Base-by-base conservation (phyloP, 2,888 invertebrate species). In the Sarcophaga variegata region DNA sequence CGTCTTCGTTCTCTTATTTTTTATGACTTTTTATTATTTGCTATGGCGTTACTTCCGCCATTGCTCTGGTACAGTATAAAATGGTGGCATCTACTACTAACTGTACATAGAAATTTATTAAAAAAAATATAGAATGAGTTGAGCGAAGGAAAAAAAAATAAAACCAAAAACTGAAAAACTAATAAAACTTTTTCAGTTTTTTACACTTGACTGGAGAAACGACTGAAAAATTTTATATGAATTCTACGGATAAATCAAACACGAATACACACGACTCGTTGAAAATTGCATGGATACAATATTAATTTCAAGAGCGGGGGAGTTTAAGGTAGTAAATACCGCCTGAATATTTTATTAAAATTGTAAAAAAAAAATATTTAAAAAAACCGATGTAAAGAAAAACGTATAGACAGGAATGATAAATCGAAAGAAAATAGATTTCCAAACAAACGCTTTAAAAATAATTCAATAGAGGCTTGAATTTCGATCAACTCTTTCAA, bases 21-120 rank as follows among this genome's bases (percentile, higher is more conserved):
- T 86, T 84, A 88, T 82, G 79, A 85, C 79, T 83, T 88, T 81
- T 88, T 85, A 84, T 85, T 82, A 83, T 87, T 88, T 81, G 74
- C 82, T 72, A 80, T 88, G 88, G 81, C 87, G 83, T 83, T 86
- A 83, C 75, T 83, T 81, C 88, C 81, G 86, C 86, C 84, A 81
- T 82, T 86, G 86, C 80, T 77, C 20, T 59, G 76, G 37, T 37
- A 37, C 37, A 37, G 8, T 37, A 70, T 75, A 83, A 86, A 81
- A 87, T 87, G 86, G 86, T 87, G 86, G 86, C 77, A 67, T 77
- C 77, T 72, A 45, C 77, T 72, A 45, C 66, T 60, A 67, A 74
- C 47, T 67, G 8, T 78, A 20, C 8, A 37, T 66, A 47, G 64
- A 22, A 62, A 62, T 20, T 62, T 20, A 20, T 17, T 62, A 22